Conservation (phyloP, 2,888 invertebrate species). For the Shargacucullia verbasci region DNA sequence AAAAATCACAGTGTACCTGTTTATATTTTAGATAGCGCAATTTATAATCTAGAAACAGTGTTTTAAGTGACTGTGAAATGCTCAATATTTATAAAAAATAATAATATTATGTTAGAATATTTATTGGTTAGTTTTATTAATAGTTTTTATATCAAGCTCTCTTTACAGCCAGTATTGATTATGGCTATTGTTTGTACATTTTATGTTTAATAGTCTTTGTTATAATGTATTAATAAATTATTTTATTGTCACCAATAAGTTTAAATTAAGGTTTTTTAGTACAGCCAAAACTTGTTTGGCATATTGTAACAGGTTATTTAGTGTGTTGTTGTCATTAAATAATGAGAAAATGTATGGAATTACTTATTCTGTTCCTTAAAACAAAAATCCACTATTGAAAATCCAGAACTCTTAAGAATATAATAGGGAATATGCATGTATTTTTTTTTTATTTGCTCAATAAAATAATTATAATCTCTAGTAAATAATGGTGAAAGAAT, state of each 20-base stretch:
- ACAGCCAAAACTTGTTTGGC: constrained; percentile 13
- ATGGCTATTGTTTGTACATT: constrained; percentile 49
- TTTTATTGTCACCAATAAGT: constrained; percentile 28
- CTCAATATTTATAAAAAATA: constrained; percentile 38
- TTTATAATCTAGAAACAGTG: constrained; percentile 3
- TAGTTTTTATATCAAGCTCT: constrained; percentile 44
- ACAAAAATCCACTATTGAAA: too few species aligned
- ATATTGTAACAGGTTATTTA: constrained; percentile 32
- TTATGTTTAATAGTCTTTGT: constrained; percentile 32
- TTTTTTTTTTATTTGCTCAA: too few species aligned
- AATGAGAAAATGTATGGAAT: constrained; percentile 18
- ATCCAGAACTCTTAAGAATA: too few species aligned
- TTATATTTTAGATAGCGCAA: constrained; percentile 4
- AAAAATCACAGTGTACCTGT: neutral
- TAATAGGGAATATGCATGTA: too few species aligned
- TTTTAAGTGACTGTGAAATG: constrained; percentile 26
- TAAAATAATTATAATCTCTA: too few species aligned
- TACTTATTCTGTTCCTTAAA: constrained; percentile 4
- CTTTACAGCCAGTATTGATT: constrained; percentile 70
- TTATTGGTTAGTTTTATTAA: constrained; percentile 3
- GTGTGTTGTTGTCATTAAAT: constrained; percentile 47
- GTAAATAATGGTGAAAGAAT: too few species aligned
- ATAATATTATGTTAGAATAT: constrained; percentile 4
- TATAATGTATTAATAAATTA: constrained; percentile 27
- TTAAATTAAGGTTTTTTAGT: constrained; percentile 24